These are phyloP conservation scores for Boloria euphrosyne DNA, from an alignment of 2,888 invertebrate species.

Conservation along the genomic window DNA sequence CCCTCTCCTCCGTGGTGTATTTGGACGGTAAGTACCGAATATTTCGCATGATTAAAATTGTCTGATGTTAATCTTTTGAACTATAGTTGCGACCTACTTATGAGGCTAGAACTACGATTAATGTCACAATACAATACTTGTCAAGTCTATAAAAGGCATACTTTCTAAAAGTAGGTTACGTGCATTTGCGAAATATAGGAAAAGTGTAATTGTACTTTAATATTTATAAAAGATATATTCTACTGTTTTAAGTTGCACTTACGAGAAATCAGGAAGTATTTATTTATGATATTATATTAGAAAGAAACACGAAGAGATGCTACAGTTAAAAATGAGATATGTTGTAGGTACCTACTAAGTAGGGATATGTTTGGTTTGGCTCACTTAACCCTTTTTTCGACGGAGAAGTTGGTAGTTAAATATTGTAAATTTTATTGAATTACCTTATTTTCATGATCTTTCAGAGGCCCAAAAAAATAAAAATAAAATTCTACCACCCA, in stretches of 20 bases:
- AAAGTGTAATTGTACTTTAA: slow-evolving; percentile 2
- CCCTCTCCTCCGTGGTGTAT: slow-evolving; percentile 86
- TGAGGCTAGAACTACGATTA: slow-evolving; percentile 34
- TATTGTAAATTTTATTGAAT: too few relatives aligned
- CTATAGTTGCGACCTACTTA: slow-evolving; percentile 28
- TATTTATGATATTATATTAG: too few relatives aligned
- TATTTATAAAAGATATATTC: slow-evolving; percentile 12
- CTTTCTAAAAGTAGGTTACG: slow-evolving; percentile 28
- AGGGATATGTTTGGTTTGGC: too few relatives aligned
- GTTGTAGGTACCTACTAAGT: too few relatives aligned
- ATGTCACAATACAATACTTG: slow-evolving; percentile 35
- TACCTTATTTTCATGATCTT: too few relatives aligned
- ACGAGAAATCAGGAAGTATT: too few relatives aligned
- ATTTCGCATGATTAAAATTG: slow-evolving; percentile 38
- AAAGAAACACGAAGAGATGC: too few relatives aligned
- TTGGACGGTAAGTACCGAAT: slow-evolving; percentile 86
- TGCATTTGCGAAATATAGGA: slow-evolving; percentile 22
- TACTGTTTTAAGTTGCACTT: neutral
- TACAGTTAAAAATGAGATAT: too few relatives aligned
- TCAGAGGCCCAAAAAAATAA: too few relatives aligned
- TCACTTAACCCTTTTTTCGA: too few relatives aligned
- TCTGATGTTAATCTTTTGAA: slow-evolving; percentile 22
- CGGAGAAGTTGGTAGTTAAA: too few relatives aligned
- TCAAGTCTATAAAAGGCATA: slow-evolving; percentile 28
- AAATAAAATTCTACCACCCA: too few relatives aligned